Evolutionary conservation across 2,797 vertebrate genomes (phyloP).

Genomic region (Martes flavigula): DNA sequence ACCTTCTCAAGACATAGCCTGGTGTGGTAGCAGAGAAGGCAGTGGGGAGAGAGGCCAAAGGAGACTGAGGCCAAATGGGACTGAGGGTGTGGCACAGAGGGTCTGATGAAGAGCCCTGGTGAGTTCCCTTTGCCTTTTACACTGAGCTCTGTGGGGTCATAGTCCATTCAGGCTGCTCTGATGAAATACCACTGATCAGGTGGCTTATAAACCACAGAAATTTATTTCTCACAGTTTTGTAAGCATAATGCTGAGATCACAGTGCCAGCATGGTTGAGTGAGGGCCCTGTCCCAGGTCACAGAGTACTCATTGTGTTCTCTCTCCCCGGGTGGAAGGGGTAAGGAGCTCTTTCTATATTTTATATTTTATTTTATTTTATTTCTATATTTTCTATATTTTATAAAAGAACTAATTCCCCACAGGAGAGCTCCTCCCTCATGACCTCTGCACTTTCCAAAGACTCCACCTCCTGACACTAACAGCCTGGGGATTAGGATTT

Average conservation of each 20-base stretch:
- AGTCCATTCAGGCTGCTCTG: neutral
- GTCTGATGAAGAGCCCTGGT: neutral
- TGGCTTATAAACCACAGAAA: neutral
- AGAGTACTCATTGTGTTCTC: neutral
- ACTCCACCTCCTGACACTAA: neutral
- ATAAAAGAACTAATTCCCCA: neutral
- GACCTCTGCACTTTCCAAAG: neutral
- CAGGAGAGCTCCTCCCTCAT: neutral
- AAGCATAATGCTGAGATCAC: neutral
- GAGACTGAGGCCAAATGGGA: no score
- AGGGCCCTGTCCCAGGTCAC: neutral
- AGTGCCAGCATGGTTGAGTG: neutral
- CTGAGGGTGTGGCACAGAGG: neutral
- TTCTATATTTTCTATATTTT: no score
- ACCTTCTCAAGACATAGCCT: neutral
- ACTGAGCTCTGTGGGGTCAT: neutral
- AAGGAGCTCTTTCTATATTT: neutral
- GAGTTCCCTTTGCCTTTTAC: neutral
- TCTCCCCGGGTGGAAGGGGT: neutral
- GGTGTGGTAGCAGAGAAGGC: neutral
- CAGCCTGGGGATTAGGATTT: neutral
- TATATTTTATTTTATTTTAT: no score
- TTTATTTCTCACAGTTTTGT: neutral
- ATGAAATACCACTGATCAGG: neutral
- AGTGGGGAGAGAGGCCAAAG: neutral